These are phyloP conservation scores for Macaca nemestrina DNA, from an alignment of 2,113 vertebrate genomes.

Conservation along the genomic window DNA sequence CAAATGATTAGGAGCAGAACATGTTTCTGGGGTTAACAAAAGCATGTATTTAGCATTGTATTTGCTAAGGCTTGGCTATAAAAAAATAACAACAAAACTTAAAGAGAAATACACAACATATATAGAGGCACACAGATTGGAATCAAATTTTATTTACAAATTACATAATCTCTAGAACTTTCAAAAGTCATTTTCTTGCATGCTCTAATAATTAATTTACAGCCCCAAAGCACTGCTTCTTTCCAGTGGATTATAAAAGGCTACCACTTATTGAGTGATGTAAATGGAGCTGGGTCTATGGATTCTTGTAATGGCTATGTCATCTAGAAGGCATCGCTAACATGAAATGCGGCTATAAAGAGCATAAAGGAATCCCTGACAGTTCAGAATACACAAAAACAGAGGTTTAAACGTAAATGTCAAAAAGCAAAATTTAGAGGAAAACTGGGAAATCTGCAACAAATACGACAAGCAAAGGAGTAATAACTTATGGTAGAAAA, in stretches of 20 bases:
- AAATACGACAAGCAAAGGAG: not conserved
- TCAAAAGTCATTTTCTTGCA: not conserved
- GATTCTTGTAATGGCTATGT: not conserved
- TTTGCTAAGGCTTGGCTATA: not conserved
- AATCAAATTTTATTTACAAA: constrained; percentile 41
- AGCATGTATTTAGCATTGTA: not conserved
- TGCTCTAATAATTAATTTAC: not conserved
- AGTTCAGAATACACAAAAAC: not conserved
- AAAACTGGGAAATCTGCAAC: not conserved
- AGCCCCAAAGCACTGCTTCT: not conserved
- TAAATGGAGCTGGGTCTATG: not conserved
- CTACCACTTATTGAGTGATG: not conserved
- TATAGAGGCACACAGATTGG: not conserved
- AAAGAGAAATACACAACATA: not conserved
- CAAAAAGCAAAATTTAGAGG: not conserved
- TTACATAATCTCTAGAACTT: not conserved
- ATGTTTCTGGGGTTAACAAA: not conserved
- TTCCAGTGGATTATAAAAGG: not conserved
- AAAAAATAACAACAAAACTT: constrained; percentile 42
- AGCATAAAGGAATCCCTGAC: not conserved
- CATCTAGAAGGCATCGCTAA: not conserved
- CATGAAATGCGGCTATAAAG: not conserved
- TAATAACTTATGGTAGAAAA: not conserved
- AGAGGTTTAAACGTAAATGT: constrained; percentile 16
- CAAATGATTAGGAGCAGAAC: not conserved